Conservation (phyloP, 1,140 invertebrate genomes). For the Leptoteleia sp. region DNA sequence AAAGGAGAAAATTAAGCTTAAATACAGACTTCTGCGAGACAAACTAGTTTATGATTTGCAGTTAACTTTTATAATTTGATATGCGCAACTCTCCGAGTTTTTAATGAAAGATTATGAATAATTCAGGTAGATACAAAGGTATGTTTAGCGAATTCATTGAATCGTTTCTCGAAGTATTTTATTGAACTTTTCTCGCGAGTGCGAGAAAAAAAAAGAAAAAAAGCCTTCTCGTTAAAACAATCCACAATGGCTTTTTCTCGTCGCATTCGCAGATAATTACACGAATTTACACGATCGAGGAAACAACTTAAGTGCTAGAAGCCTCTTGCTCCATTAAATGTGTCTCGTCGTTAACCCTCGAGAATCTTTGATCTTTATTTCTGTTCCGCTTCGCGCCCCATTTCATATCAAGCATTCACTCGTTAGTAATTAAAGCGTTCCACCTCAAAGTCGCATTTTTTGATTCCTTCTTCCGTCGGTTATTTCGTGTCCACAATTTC, state of each 20-base stretch:
- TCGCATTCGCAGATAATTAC: slow-evolving; percentile 67
- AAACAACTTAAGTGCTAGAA: slow-evolving; percentile 62
- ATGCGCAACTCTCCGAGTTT: slow-evolving; percentile 27
- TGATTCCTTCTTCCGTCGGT: slow-evolving; percentile 14
- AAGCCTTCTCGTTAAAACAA: slow-evolving; percentile 62
- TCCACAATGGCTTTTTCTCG: slow-evolving; percentile 65
- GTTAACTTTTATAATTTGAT: slow-evolving; percentile 44
- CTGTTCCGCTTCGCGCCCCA: slow-evolving; percentile 49
- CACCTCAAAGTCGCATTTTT: slow-evolving; percentile 39
- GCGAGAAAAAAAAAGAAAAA: slow-evolving; percentile 18
- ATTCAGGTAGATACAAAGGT: slow-evolving; percentile 47
- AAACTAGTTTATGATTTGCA: slow-evolving; percentile 29
- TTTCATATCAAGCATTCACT: slow-evolving; percentile 59
- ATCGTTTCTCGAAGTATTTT: slow-evolving; percentile 47
- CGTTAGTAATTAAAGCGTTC: slow-evolving; percentile 51
- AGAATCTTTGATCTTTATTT: slow-evolving; percentile 63
- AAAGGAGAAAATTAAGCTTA: not conserved
- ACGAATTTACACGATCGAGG: slow-evolving; percentile 65
- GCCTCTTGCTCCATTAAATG: slow-evolving; percentile 60
- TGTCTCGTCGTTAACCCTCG: slow-evolving; percentile 61
- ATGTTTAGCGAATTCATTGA: slow-evolving; percentile 27
- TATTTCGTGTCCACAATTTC: slow-evolving; percentile 8
- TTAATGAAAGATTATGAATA: slow-evolving; percentile 57
- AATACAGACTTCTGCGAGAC: slow-evolving; percentile 9
- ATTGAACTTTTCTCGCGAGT: slow-evolving; percentile 44